These are phyloP conservation scores for Drosophila mimica DNA, from an alignment of 2,888 invertebrate species.

Conservation along the genomic window DNA sequence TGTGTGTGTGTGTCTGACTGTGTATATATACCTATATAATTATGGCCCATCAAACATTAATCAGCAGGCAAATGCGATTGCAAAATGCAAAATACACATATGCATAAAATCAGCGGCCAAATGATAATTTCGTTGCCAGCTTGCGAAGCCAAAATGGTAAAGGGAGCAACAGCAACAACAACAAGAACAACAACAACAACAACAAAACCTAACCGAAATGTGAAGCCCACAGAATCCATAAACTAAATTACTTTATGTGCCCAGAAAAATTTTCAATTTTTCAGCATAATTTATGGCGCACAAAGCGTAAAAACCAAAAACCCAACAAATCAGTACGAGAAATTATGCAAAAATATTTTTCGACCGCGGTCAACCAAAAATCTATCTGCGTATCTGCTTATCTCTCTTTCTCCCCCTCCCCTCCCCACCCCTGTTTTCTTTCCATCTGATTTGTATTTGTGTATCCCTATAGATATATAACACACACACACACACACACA, in stretches of 20 bases:
- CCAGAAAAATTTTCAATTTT: slow-evolving; percentile 54
- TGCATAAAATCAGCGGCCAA: slow-evolving; percentile 51
- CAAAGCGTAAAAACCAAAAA: slow-evolving; percentile 74
- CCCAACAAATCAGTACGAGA: slow-evolving; percentile 69
- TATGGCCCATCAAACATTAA: slow-evolving; percentile 77
- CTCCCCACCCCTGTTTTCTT: neutral
- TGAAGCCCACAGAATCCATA: slow-evolving; percentile 49
- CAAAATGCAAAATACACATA: slow-evolving; percentile 36
- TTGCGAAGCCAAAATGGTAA: slow-evolving; percentile 18
- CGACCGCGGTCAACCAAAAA: slow-evolving; percentile 57
- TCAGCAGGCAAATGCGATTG: slow-evolving; percentile 68
- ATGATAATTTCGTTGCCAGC: slow-evolving; percentile 71
- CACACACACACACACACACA: neutral
- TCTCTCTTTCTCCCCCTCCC: neutral
- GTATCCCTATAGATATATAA: slow-evolving; percentile 4
- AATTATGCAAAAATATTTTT: slow-evolving; percentile 78
- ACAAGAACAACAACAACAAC: slow-evolving; percentile 23
- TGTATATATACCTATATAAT: slow-evolving; percentile 64
- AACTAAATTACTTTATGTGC: slow-evolving; percentile 73
- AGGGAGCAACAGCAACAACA: slow-evolving; percentile 14
- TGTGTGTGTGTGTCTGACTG: slow-evolving; percentile 7
- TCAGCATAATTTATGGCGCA: slow-evolving; percentile 76
- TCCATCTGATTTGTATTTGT: slow-evolving; percentile 1
- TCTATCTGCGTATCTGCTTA: slow-evolving; percentile 38
- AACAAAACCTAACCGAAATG: slow-evolving; percentile 31